phyloP scores from a whole-genome alignment of 2,113 vertebrate genomes.

The Charadrius vociferus region DNA sequence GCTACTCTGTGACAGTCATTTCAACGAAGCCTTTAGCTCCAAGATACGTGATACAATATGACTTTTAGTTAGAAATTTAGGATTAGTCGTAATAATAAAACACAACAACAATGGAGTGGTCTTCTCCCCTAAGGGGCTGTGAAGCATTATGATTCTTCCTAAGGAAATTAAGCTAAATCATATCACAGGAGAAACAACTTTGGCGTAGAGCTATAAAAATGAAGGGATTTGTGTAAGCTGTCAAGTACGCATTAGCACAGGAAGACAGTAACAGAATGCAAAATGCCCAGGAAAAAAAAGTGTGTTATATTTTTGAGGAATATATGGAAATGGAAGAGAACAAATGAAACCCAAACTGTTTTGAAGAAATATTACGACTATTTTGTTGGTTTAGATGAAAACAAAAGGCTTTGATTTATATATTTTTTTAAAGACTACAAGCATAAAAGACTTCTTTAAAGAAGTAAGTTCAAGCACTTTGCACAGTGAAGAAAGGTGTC shows the following conservation, averaged over 20 bases:
- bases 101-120: neutral
- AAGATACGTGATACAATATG: rapidly evolving
- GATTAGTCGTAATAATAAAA: neutral
- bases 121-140: neutral
- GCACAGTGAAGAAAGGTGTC: neutral
- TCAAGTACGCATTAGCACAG: neutral
- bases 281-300: neutral
- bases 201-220: neutral
- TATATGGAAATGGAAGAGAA: neutral
- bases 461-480: neutral
- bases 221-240: neutral
- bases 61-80: neutral
- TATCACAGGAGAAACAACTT: neutral
- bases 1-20: neutral
- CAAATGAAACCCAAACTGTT: neutral
- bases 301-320: neutral
- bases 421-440: neutral
- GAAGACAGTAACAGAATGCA: neutral
- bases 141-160: neutral
- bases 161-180: neutral
- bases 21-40: neutral
- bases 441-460: neutral
- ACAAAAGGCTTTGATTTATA: neutral
- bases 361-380: neutral
- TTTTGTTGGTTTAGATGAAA: neutral